Percentiles rank a stretch among this genome's conserved stretches.
Evolutionary conservation across 2,797 vertebrate genomes (phyloP).

Genomic region (Coregonus suidteri): DNA sequence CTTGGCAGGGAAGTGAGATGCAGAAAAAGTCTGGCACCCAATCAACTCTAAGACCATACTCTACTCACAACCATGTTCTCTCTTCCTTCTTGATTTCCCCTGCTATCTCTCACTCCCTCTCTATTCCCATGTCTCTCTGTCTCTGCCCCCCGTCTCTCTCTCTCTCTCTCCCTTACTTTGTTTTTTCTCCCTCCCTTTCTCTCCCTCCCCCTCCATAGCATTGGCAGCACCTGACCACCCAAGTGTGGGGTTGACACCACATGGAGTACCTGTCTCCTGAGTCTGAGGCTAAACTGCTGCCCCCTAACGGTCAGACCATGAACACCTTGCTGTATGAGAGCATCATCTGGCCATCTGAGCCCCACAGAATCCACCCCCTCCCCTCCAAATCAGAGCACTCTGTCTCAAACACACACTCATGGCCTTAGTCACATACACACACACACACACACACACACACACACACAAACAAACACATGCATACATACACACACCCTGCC

Average conservation of each 20-base stretch:
- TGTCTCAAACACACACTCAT: no score
- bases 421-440: no score
- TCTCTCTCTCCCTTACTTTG: background rate
- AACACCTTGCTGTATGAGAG: no score
- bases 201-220: constrained; percentile 66
- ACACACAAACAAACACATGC: no score
- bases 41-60: background rate
- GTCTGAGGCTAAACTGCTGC: constrained; percentile 81
- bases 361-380: no score
- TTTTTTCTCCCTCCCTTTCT: constrained; percentile 2
- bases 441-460: no score
- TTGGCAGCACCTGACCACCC: constrained; percentile 83
- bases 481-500: no score
- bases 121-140: no score
- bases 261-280: constrained; percentile 82
- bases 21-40: background rate
- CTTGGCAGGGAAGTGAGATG: background rate
- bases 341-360: no score
- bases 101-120: constrained; percentile 8
- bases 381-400: no score
- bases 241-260: constrained; percentile 84
- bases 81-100: background rate
- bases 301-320: constrained; percentile 65
- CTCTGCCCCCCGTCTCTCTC: constrained; percentile 13
- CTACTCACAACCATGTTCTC: background rate